These are phyloP conservation scores for Gobio gobio DNA, from an alignment of 2,113 vertebrate species.

Conservation along the genomic window DNA sequence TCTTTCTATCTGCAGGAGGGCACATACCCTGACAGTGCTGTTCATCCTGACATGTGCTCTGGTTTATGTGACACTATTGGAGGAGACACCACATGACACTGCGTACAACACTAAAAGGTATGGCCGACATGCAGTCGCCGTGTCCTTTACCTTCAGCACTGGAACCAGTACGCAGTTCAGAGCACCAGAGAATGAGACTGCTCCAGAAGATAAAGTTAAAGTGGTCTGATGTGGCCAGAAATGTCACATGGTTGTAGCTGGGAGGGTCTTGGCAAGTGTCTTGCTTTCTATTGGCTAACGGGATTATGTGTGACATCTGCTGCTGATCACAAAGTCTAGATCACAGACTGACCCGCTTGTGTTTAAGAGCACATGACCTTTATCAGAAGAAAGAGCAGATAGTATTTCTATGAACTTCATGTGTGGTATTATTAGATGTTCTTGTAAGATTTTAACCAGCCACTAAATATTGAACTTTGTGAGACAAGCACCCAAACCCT, in stretches of 20 bases:
- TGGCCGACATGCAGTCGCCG: constrained; percentile 15
- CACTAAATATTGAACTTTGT: not conserved
- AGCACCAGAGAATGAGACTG: not conserved
- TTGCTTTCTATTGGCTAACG: constrained; percentile 60
- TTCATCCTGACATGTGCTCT: constrained; percentile 94
- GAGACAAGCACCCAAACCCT: not conserved
- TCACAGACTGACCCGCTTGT: constrained; percentile 10
- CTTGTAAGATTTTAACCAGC: not conserved
- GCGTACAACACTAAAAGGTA: constrained; percentile 97
- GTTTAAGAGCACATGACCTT: constrained; percentile 5
- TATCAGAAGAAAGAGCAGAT: constrained; percentile 2
- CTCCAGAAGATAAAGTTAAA: constrained; percentile 11
- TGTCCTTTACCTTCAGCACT: not conserved
- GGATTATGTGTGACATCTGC: constrained; percentile 65
- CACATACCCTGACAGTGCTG: constrained; percentile 93
- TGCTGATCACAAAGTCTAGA: constrained; percentile 24
- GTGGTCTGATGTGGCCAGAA: constrained; percentile 2
- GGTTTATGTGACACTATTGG: constrained; percentile 94
- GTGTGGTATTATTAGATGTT: constrained; percentile 18
- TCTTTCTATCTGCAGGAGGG: constrained; percentile 81
- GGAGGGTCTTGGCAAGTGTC: constrained; percentile 6
- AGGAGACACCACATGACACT: constrained; percentile 95
- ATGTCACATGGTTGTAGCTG: constrained; percentile 12
- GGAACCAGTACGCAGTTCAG: not conserved
- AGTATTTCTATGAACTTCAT: not conserved